A percentile compares a stretch with the other conserved stretches of the same genome.
Evolutionary conservation across 2,888 invertebrate species (phyloP).

Genomic region (Agonum fuliginosum): DNA sequence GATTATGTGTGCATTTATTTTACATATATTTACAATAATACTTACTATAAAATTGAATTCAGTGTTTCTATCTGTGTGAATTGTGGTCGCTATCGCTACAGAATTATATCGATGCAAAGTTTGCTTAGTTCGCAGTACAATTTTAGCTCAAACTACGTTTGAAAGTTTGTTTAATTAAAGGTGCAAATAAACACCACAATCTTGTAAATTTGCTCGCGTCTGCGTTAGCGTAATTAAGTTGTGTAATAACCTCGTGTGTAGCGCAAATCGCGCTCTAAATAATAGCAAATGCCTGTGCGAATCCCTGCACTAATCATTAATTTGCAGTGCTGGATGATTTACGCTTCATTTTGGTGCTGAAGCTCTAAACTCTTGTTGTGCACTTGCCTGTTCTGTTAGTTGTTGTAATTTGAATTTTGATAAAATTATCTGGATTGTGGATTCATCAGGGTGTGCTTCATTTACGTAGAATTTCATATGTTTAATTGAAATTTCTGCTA

Average conservation of each 20-base stretch:
- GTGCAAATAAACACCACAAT: constrained; percentile 7
- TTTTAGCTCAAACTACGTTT: background rate
- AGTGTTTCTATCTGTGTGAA: no score
- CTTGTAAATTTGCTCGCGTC: constrained; percentile 12
- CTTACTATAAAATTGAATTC: no score
- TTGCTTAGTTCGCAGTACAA: no score
- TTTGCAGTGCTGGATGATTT: constrained; percentile 13
- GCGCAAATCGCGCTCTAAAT: constrained; percentile 22
- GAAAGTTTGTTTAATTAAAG: constrained; percentile 16
- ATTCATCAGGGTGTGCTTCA: constrained; percentile 29
- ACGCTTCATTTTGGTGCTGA: background rate
- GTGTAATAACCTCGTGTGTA: background rate
- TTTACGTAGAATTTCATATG: background rate
- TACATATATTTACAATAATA: no score
- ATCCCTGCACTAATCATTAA: constrained; percentile 32
- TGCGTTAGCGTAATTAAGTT: constrained; percentile 9
- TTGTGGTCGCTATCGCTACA: no score
- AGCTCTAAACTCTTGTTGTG: background rate
- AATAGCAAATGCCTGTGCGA: constrained; percentile 14
- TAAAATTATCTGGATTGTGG: constrained; percentile 21
- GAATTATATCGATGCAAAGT: no score
- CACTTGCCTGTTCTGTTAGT: constrained; percentile 36
- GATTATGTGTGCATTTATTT: no score
- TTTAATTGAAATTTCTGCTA: constrained; percentile 10
- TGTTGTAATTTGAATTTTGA: constrained; percentile 38